These are phyloP conservation scores for Panagrolaimus sp. DNA, from an alignment of 1,140 invertebrate species.

Conservation along the genomic window DNA sequence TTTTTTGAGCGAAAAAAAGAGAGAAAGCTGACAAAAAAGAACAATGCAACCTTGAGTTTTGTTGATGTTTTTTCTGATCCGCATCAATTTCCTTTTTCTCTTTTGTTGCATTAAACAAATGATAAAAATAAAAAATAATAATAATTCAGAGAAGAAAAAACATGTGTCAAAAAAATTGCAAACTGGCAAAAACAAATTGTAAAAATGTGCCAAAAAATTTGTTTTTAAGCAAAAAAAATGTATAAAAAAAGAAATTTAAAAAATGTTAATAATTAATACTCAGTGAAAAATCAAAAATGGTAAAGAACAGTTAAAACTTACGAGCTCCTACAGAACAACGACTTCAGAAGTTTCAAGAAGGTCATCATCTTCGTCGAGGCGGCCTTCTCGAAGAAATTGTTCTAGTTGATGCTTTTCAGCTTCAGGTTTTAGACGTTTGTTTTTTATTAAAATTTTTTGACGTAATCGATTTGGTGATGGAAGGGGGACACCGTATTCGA, in stretches of 20 bases:
- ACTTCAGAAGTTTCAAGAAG: constrained; percentile 61
- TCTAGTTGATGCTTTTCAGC: constrained; percentile 75
- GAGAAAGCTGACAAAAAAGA: too few relatives aligned
- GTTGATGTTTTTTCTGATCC: too few relatives aligned
- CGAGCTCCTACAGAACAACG: constrained; percentile 57
- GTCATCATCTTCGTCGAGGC: constrained; percentile 61
- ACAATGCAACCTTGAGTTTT: too few relatives aligned
- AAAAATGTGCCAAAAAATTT: background rate
- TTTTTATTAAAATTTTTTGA: constrained; percentile 95
- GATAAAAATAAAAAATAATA: too few relatives aligned
- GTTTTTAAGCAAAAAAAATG: background rate
- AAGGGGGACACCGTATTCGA: constrained; percentile 77
- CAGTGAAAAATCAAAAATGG: background rate
- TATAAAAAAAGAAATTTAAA: background rate
- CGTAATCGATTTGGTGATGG: constrained; percentile 83
- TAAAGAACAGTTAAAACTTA: constrained; percentile 36
- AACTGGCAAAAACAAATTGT: background rate
- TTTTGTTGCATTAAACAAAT: too few relatives aligned
- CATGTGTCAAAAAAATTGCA: too few relatives aligned
- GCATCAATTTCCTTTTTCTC: too few relatives aligned
- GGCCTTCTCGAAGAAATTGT: constrained; percentile 54
- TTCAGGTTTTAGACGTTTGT: constrained; percentile 91
- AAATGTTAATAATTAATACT: constrained; percentile 12
- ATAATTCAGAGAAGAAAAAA: too few relatives aligned
- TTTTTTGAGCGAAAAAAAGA: too few relatives aligned